Evolutionary conservation across 1,140 invertebrate genomes (phyloP).

Genomic region (silkworm (Bombyx mori)): ASM3026992v2 NC_085124.1:15766001-15766500

Average conservation of each 20-base stretch:
- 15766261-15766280: conserved; percentile 37
- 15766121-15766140: too few species aligned
- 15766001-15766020: too few species aligned
- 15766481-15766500: too few species aligned
- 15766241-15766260: conserved; percentile 43
- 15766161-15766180: conserved; percentile 1
- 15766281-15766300: conserved; percentile 46
- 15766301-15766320: conserved; percentile 36
- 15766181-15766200: conserved; percentile 7
- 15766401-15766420: neutral
- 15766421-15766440: too few species aligned
- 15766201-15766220: conserved; percentile 11
- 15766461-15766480: too few species aligned
- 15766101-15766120: too few species aligned
- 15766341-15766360: conserved; percentile 22
- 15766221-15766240: conserved; percentile 46
- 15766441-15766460: too few species aligned
- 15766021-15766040: too few species aligned
- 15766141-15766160: neutral
- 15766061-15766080: too few species aligned
- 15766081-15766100: too few species aligned
- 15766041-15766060: too few species aligned
- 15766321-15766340: conserved; percentile 39
- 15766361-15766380: conserved; percentile 18
- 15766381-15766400: conserved; percentile 1